Evolutionary conservation across 2,888 invertebrate species (phyloP).

Genomic region (Leptinotarsa rubiginosa): DNA sequence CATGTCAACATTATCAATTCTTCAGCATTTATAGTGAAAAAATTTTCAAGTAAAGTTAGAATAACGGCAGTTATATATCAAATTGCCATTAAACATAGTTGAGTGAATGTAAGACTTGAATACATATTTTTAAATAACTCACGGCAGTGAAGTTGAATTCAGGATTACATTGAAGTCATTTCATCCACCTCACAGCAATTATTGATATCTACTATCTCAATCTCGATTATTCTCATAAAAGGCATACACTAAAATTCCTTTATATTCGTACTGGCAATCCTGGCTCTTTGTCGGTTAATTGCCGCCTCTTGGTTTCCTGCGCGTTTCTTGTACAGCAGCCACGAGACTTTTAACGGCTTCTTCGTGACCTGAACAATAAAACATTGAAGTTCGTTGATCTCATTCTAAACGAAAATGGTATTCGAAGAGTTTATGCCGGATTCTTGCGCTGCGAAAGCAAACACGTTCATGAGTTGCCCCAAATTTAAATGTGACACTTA

Average conservation of each 20-base stretch:
- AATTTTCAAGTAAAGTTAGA: no score
- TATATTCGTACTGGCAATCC: constrained; percentile 37
- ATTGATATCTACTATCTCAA: neutral
- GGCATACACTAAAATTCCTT: constrained; percentile 47
- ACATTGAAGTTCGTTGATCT: constrained; percentile 8
- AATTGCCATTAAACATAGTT: no score
- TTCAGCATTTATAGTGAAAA: neutral
- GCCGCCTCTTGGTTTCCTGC: constrained; percentile 68
- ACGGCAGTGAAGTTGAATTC: neutral
- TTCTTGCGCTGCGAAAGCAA: constrained; percentile 14
- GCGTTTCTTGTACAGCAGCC: constrained; percentile 75
- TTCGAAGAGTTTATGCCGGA: neutral
- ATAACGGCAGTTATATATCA: no score
- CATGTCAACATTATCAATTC: neutral
- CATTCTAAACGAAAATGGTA: constrained; percentile 15
- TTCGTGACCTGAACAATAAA: constrained; percentile 69
- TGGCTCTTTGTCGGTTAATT: constrained; percentile 53
- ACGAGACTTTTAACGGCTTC: constrained; percentile 76
- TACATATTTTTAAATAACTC: neutral
- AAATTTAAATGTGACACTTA: neutral
- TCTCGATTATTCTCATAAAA: constrained; percentile 24
- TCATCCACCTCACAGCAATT: neutral
- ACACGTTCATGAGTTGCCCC: neutral
- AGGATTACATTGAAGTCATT: neutral
- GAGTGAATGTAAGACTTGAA: no score